Percentiles rank a stretch among this genome's conserved stretches.
Evolutionary conservation across 2,113 vertebrate species (phyloP).

Genomic region (Gambusia affinis): DNA sequence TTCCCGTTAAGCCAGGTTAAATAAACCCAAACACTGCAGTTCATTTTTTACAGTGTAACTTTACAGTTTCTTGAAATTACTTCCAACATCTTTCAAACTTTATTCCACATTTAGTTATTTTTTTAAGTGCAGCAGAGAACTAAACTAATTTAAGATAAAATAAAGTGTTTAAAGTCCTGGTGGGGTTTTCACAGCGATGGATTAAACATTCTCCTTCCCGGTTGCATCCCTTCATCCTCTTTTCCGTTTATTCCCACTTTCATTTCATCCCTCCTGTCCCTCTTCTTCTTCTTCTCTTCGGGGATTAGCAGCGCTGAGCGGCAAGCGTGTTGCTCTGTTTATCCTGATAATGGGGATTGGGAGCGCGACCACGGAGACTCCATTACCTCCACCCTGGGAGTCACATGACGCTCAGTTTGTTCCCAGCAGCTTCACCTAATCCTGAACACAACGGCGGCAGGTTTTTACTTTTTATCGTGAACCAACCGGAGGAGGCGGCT

Average conservation of each 20-base stretch:
- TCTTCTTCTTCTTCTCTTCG: not conserved
- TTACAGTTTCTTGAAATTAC: too few relatives aligned
- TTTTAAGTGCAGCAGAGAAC: too few relatives aligned
- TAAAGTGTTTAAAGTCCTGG: not conserved
- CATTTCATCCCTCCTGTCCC: not conserved
- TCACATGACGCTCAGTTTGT: conserved; percentile 15
- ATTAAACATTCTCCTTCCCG: not conserved
- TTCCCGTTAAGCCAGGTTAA: too few relatives aligned
- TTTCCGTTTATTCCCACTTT: not conserved
- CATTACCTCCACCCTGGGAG: conserved; percentile 54
- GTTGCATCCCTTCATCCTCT: not conserved
- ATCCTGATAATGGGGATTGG: conserved; percentile 63
- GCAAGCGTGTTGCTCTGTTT: conserved; percentile 41
- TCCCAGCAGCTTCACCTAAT: conserved; percentile 2
- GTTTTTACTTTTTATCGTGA: conserved; percentile 4
- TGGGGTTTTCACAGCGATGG: not conserved
- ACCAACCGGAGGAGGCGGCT: not conserved
- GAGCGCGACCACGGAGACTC: conserved; percentile 54
- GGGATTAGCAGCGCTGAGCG: conserved; percentile 48
- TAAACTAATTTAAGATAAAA: too few relatives aligned
- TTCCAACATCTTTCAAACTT: too few relatives aligned
- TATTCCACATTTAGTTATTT: too few relatives aligned
- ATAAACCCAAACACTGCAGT: too few relatives aligned
- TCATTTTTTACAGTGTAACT: too few relatives aligned
- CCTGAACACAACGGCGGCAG: conserved; percentile 24